Evolutionary conservation across 2,113 vertebrate species (phyloP).

Genomic region (Pseudolaguvia tuberculata): DNA sequence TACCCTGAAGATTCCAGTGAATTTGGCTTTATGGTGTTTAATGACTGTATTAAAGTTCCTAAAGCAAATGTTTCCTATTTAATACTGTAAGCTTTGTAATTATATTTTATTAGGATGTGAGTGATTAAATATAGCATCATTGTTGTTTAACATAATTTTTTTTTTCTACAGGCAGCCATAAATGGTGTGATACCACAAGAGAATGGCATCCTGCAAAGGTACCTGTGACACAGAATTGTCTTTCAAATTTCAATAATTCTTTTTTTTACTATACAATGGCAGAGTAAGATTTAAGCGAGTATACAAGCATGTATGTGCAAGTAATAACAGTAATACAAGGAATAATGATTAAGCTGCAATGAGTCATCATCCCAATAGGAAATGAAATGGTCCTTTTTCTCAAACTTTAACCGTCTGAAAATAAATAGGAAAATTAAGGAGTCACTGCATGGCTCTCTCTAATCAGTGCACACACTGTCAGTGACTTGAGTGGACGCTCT

Average conservation of each 20-base stretch:
- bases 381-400: conserved; percentile 24
- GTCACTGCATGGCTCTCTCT: background rate
- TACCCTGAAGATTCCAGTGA: background rate
- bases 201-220: conserved; percentile 98
- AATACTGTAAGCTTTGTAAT: background rate
- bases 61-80: background rate
- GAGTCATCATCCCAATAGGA: conserved; percentile 15
- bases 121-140: background rate
- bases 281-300: background rate
- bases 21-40: conserved; percentile 6
- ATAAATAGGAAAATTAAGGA: background rate
- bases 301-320: conserved; percentile 1
- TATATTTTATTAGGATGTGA: background rate
- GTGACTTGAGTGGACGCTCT: background rate
- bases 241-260: background rate
- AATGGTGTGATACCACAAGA: conserved; percentile 98
- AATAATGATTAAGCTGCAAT: background rate
- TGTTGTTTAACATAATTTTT: background rate
- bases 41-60: background rate
- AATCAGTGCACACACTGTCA: background rate
- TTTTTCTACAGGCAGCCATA: conserved; percentile 89
- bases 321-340: conserved; percentile 14
- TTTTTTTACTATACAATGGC: background rate
- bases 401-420: conserved; percentile 11
- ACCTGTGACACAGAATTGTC: conserved; percentile 37